Percentiles rank a stretch among this genome's conserved stretches.
Conservation (phyloP, 2,888 invertebrate genomes). For the Terebella lapidaria region DNA sequence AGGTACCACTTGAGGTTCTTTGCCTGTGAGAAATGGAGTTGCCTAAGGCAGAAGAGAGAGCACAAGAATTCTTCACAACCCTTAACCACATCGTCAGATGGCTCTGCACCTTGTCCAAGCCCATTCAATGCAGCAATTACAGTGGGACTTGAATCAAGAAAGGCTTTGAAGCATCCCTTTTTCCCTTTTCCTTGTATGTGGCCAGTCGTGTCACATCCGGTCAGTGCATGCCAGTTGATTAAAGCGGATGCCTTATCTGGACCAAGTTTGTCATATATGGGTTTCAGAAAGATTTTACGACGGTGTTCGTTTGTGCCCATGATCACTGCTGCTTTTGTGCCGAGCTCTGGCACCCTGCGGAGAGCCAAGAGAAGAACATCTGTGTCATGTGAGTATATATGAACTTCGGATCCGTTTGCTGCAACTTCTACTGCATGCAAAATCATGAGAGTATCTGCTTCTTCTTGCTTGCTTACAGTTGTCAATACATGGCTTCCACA, state of each 20-base stretch:
- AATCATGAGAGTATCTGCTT: slow-evolving; percentile 6
- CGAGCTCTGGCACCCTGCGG: slow-evolving; percentile 1
- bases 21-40: slow-evolving; percentile 1
- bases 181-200: neutral
- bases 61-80: slow-evolving; percentile 1
- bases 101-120: neutral
- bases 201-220: slow-evolving; percentile 1
- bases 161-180: neutral
- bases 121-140: neutral
- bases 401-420: neutral
- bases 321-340: slow-evolving; percentile 2
- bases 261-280: slow-evolving; percentile 5
- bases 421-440: slow-evolving; percentile 6
- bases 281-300: slow-evolving; percentile 1
- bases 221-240: slow-evolving; percentile 3
- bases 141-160: neutral
- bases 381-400: slow-evolving; percentile 7
- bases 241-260: slow-evolving; percentile 1
- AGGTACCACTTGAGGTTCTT: slow-evolving; percentile 2
- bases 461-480: slow-evolving; percentile 7
- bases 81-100: neutral
- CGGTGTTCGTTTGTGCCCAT: slow-evolving; percentile 6
- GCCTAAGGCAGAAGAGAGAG: neutral
- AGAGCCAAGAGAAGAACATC: slow-evolving; percentile 8
- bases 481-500: neutral